Conservation (phyloP, 2,113 vertebrate species). For the Chlamydotis undulata region DNA sequence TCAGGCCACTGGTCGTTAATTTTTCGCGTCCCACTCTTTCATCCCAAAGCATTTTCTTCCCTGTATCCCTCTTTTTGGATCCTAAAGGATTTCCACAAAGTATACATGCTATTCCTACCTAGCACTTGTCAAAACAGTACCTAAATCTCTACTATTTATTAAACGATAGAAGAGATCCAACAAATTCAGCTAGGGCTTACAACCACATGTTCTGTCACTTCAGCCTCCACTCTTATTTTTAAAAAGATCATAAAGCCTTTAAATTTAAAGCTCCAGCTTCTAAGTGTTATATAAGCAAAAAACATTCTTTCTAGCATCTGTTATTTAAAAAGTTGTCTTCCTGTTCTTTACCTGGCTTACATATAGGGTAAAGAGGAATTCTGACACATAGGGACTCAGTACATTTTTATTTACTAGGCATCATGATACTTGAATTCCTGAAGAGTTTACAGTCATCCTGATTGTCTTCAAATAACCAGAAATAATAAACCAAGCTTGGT, state of each 20-base stretch:
- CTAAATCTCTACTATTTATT: background rate
- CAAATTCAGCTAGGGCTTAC: background rate
- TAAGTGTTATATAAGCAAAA: background rate
- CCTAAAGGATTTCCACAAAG: background rate
- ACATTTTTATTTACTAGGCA: background rate
- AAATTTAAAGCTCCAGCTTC: background rate
- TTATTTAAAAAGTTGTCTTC: background rate
- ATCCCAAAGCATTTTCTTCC: background rate
- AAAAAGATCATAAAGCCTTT: conserved; percentile 4
- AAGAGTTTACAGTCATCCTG: rapidly evolving
- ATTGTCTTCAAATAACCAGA: background rate
- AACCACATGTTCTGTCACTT: background rate
- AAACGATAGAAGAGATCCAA: background rate
- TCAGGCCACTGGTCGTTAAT: background rate
- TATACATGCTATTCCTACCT: background rate
- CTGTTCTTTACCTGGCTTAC: background rate
- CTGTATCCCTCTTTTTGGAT: background rate
- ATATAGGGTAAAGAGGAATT: background rate
- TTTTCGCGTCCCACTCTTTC: background rate
- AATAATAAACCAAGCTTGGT: background rate
- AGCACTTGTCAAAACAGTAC: background rate
- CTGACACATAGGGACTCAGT: background rate
- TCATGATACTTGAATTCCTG: background rate
- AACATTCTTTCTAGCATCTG: background rate
- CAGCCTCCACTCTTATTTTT: background rate